Evolutionary conservation across 2,797 vertebrate species (phyloP).

Genomic region (Phalanger gymnotis): DNA sequence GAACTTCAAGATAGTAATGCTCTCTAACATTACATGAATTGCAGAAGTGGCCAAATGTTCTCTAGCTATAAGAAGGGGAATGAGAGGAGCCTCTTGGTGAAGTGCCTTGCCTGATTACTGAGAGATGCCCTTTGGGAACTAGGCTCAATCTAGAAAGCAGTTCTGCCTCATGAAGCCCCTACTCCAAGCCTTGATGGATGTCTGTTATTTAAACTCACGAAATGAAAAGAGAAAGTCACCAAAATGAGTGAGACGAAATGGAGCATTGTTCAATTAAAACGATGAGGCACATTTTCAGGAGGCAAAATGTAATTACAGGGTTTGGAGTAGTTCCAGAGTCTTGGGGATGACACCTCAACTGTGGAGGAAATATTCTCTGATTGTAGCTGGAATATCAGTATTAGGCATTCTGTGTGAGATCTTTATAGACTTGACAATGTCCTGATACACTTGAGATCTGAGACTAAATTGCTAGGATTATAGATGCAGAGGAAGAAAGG

Average conservation of each 20-base stretch:
- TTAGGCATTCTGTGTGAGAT: background rate
- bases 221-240: conserved; percentile 46
- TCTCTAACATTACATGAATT: background rate
- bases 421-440: background rate
- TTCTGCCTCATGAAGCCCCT: conserved; percentile 1
- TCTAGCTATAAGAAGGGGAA: background rate
- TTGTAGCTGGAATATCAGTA: background rate
- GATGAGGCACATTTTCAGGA: conserved; percentile 50
- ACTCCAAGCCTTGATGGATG: conserved; percentile 36
- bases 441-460: background rate
- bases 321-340: conserved; percentile 54
- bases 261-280: conserved; percentile 69
- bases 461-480: background rate
- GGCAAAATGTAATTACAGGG: conserved; percentile 56
- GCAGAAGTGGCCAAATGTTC: background rate
- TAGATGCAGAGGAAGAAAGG: background rate
- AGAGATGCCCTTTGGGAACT: background rate
- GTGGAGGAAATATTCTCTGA: conserved; percentile 18
- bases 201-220: conserved; percentile 62
- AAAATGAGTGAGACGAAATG: conserved; percentile 65
- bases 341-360: conserved; percentile 3
- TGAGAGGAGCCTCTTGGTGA: background rate
- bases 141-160: conserved; percentile 40
- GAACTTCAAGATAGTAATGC: background rate
- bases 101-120: background rate